Evolutionary conservation across 2,113 vertebrate species (phyloP).

Genomic region (Heterotis niloticus): DNA sequence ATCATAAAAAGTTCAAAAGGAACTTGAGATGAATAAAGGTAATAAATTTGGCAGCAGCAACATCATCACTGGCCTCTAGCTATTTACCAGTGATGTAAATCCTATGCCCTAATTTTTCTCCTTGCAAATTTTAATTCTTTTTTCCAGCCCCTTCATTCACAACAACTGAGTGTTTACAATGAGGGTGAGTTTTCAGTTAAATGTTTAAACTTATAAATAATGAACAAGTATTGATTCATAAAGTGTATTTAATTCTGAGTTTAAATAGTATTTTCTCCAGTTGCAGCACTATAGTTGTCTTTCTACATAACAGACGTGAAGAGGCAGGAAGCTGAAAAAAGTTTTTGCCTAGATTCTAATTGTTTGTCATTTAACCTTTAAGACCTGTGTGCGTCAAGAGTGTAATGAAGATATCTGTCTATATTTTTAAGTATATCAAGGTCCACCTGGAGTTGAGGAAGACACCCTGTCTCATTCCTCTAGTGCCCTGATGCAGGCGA

Average conservation of each 20-base stretch:
- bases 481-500: slow-evolving; percentile 64
- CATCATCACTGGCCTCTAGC: neutral
- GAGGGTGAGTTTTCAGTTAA: neutral
- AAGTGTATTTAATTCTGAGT: no score
- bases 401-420: neutral
- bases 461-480: slow-evolving; percentile 36
- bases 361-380: neutral
- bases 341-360: no score
- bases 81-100: neutral
- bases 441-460: slow-evolving; percentile 27
- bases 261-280: no score
- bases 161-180: slow-evolving; percentile 11
- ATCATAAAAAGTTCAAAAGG: no score
- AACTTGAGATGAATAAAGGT: no score
- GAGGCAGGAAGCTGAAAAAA: no score
- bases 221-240: no score
- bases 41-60: neutral
- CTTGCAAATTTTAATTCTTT: neutral
- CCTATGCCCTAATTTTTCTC: neutral
- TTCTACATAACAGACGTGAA: no score
- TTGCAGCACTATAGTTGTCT: no score
- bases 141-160: neutral
- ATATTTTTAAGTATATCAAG: slow-evolving; percentile 53
- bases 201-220: neutral
- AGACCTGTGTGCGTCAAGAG: neutral